Evolutionary conservation across 2,113 vertebrate species (phyloP).

Genomic region (Elephantulus edwardii): DNA sequence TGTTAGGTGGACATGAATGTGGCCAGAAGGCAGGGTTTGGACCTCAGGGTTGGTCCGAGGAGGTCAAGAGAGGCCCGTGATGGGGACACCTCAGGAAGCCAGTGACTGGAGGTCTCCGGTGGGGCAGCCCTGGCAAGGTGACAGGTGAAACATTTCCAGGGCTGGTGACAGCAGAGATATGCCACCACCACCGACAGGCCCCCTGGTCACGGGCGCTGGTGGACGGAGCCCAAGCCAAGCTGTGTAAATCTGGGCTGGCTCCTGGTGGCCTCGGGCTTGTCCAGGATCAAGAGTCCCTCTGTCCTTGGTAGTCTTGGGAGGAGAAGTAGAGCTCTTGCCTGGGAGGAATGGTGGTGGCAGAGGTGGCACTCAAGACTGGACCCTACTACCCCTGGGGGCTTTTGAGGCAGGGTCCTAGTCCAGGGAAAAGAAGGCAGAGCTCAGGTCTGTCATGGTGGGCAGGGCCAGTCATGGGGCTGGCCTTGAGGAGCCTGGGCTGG

Average conservation of each 20-base stretch:
- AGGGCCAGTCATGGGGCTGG: too few relatives aligned
- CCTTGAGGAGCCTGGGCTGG: too few relatives aligned
- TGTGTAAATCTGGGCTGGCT: neutral
- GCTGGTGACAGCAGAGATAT: neutral
- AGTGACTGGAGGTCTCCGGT: neutral
- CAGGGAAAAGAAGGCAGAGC: neutral
- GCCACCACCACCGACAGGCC: neutral
- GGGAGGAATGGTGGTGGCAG: neutral
- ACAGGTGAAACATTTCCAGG: neutral
- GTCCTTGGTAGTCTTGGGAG: neutral
- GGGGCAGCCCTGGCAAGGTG: neutral
- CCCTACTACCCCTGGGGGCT: too few relatives aligned
- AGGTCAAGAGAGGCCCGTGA: accelerated
- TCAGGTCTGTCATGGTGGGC: neutral
- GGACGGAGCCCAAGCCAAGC: neutral
- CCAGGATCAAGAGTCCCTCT: neutral
- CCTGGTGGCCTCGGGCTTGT: neutral
- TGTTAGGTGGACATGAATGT: neutral
- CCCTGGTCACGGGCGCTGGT: neutral
- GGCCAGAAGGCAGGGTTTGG: neutral
- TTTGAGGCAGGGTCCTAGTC: neutral
- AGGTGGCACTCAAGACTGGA: neutral
- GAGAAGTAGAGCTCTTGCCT: neutral
- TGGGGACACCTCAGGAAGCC: neutral
- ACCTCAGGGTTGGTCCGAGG: accelerated